Evolutionary conservation across 2,113 vertebrate species (phyloP).

Genomic region (Crotalus horridus): DNA sequence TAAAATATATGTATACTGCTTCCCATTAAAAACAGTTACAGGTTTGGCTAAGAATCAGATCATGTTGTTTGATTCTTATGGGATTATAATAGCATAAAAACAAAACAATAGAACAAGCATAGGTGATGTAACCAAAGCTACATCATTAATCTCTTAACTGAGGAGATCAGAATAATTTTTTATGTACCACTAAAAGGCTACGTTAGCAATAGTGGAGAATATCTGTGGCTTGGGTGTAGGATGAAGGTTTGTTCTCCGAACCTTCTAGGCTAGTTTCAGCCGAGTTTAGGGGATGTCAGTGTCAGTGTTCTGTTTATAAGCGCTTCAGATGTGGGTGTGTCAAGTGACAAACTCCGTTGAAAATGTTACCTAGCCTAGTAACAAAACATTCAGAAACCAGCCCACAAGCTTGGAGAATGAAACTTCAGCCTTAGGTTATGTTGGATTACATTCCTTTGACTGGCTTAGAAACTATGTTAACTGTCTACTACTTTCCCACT

Average conservation of each 20-base stretch:
- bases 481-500: background rate
- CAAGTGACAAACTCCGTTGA: too few species aligned
- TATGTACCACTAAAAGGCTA: background rate
- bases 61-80: background rate
- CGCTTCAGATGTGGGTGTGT: too few species aligned
- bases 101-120: background rate
- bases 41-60: background rate
- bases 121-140: background rate
- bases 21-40: background rate
- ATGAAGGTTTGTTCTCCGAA: too few species aligned
- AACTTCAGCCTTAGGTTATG: background rate
- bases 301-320: too few species aligned
- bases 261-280: too few species aligned
- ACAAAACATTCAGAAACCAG: too few species aligned
- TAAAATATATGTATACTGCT: background rate
- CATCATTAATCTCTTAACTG: background rate
- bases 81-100: background rate
- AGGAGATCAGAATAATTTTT: background rate
- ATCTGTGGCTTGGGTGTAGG: too few species aligned
- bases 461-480: background rate
- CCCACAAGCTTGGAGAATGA: too few species aligned
- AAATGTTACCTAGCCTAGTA: too few species aligned
- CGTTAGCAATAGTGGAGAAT: too few species aligned
- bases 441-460: background rate
- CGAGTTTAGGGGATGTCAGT: too few species aligned